phyloP scores from a whole-genome alignment of 2,888 invertebrate genomes.

The Caenorhabditis drosophilae region DNA sequence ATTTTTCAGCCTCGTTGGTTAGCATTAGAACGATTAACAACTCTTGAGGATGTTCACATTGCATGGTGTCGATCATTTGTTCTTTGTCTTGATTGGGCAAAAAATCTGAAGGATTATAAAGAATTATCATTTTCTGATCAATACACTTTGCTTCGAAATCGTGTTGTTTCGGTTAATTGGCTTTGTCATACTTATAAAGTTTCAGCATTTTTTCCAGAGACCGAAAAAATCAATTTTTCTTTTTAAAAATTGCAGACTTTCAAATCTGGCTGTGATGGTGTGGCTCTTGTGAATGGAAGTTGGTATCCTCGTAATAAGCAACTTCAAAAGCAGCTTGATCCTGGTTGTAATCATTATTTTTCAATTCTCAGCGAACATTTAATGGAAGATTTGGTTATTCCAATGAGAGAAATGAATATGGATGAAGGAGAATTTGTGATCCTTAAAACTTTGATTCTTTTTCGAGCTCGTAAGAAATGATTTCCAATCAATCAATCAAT shows the following conservation, averaged over 20 bases:
- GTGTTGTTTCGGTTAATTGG: constrained; percentile 60
- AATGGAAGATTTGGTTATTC: constrained; percentile 56
- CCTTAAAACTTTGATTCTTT: constrained; percentile 55
- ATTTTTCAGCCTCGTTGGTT: constrained; percentile 53
- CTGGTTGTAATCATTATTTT: constrained; percentile 61
- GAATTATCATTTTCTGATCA: constrained; percentile 49
- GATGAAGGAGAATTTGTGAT: constrained; percentile 60
- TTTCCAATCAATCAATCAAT: neutral
- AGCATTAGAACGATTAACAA: constrained; percentile 51
- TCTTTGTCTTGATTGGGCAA: constrained; percentile 56
- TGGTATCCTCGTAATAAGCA: constrained; percentile 58
- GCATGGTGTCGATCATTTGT: constrained; percentile 61
- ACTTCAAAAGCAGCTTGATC: constrained; percentile 50
- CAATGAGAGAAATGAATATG: constrained; percentile 60
- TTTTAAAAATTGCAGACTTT: constrained; percentile 45
- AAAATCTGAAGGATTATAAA: constrained; percentile 50
- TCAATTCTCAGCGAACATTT: constrained; percentile 54
- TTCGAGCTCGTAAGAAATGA: constrained; percentile 48
- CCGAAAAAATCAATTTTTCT: neutral
- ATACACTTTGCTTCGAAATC: constrained; percentile 52
- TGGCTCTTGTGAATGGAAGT: constrained; percentile 57
- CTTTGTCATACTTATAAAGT: constrained; percentile 59
- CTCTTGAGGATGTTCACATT: constrained; percentile 60
- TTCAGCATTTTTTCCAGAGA: too few relatives aligned
- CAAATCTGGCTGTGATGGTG: constrained; percentile 55